Base-by-base conservation (phyloP, 2,888 invertebrate genomes). In the Agelastica alni region DNA sequence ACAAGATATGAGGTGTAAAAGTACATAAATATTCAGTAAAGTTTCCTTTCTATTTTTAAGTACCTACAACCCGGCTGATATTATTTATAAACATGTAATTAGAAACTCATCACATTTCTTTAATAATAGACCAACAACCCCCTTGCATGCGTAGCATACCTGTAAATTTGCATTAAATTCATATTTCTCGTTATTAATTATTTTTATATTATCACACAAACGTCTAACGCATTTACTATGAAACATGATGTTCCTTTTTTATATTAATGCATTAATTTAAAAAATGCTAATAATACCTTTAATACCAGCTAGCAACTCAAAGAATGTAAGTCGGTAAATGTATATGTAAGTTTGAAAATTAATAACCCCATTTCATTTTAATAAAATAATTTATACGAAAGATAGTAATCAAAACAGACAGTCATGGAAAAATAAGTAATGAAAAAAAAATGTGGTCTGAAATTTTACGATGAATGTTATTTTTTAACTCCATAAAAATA, bases 81-180 rank as follows among this genome's bases (percentile, higher is more conserved):
- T 63, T 62, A 57, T 60, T 60, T 60, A 60, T 60, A 55, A 57
- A 56, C 54, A 37, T 60, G 52, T 60, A 46, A 60, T 60, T 60
- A 60, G 54, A 53, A 57, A 55, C 51, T 57, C 55, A 60, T 60
- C 57, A 52, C 49, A 49, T 46, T 55, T 52, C 51, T 57, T 52
- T 60, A 60, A 60, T 60, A 52, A 57, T 47, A 60, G 52, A 42
- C 47, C 44, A 10, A 41, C 41, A 47, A 52, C 54, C 54, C 59
- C 58, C 56, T 56, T 47, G 51, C 54, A 36, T 41, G 39, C 43
- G 16, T 45, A 34, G 18, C 32, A 47, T 49, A 53, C 53, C 41
- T 46, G 39, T 52, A 45, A 44, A 60, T 60, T 60, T 57, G 51
- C 59, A 60, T 60, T 52, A 44, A 57, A 37, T 31, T 51, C 51